Base-by-base conservation (phyloP, 37 sponge, comb jelly and placozoan species). In the Aphrocallistes beatrix region DNA sequence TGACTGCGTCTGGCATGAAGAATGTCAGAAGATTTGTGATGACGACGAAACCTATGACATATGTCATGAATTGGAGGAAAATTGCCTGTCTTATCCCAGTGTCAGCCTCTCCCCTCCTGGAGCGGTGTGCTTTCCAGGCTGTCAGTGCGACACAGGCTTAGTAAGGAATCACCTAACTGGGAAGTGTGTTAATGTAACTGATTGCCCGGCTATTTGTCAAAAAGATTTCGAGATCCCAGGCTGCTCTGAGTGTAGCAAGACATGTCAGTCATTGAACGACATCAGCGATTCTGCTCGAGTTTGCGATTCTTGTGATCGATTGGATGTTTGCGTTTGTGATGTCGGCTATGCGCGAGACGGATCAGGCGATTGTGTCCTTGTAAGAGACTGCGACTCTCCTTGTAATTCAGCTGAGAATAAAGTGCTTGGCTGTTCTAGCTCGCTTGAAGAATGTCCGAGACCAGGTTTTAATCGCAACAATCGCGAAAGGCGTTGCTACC, bases 281-380 rank as follows among this genome's bases (percentile, higher is more conserved):
- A 32, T 28, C 6, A 13, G 6, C 3, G 21, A 60, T 60, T n/a
- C n/a, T n/a, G n/a, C n/a, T n/a, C n/a, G n/a, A n/a, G n/a, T n/a
- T n/a, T 60, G 75, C 34, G 10, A 19, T 60, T 25, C 28, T 28
- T 60, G 75, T 13, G 8, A 3, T 6, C 25, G 25, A 13, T 28
- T 60, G 75, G 75, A 60, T 13, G 34, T 28, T 60, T 60, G 75
- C n/a, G 75, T 60, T 21, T 60, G 75, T 60, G 75, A 60, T 60
- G n/a, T 1, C 25, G 25, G 34, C 75, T 60, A 32, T 60, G 75
- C 75, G 6, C 10, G 75, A 30, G 75, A 60, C 25, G 75, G 75
- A 60, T 6, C 6, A 42, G 34, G 75, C 3, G 75, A 60, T 13
- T 60, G 75, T 13, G 75, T 60, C n/a, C 75, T 19, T 19, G 3